Conservation (phyloP, 2,113 vertebrate species). For the Gymnobelideus leadbeateri region DNA sequence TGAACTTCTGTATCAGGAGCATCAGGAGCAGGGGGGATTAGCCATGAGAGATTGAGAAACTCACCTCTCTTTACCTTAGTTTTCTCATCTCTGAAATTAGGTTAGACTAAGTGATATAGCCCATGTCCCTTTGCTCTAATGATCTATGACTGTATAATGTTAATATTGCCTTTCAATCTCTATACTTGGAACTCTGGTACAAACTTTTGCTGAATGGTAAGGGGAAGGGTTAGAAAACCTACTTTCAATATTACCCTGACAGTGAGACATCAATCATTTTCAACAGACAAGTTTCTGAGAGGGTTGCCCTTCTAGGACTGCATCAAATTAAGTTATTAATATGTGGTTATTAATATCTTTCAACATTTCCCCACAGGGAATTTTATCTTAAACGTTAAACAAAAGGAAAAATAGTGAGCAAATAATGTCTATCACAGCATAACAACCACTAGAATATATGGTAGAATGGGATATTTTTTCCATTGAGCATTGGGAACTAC, state of each 20-base stretch:
- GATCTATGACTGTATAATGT: neutral
- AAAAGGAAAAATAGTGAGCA: neutral
- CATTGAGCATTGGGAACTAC: neutral
- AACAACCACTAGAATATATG: neutral
- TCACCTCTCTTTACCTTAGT: neutral
- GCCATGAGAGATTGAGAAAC: neutral
- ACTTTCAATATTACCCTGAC: constrained; percentile 51
- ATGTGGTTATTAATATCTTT: constrained; percentile 56
- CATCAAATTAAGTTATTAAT: constrained; percentile 62
- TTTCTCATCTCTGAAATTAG: neutral
- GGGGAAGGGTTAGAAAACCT: constrained; percentile 20
- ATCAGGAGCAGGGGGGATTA: neutral
- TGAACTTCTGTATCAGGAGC: neutral
- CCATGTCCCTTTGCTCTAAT: neutral
- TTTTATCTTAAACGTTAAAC: constrained; percentile 53
- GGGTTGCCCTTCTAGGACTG: neutral
- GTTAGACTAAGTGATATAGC: neutral
- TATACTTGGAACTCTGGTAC: neutral
- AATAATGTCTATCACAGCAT: neutral
- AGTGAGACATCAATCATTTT: constrained; percentile 39
- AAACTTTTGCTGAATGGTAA: constrained; percentile 19
- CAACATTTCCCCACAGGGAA: constrained; percentile 39
- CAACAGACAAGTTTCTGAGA: neutral
- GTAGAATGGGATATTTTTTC: neutral
- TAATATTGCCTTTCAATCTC: neutral